Evolutionary conservation across 1,140 invertebrate species (phyloP), one percentile per base, ranked within the genome.

Genomic region (Sarcophaga peregrina): DNA sequence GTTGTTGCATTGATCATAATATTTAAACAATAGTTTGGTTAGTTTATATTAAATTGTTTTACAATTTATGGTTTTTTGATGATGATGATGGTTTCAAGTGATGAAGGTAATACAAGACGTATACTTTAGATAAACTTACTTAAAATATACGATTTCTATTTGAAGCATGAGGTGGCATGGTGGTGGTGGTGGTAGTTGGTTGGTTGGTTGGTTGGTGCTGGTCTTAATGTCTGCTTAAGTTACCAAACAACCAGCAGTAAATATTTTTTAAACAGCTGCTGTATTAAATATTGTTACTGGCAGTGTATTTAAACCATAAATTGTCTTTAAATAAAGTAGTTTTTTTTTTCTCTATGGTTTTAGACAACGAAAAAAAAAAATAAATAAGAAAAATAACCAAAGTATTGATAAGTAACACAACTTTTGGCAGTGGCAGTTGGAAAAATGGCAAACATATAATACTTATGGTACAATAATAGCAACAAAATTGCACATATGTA

Each of bases 21-120:
- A 50, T 52, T 50, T 50, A 78, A 78, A 78, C 75, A 78, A 78
- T 78, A 78, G 74, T 76, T 76, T n/a, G 62, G 17, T 68, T n/a
- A 20, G 17, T 20, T 78, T 78, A 78, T 78, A 78, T 78, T 78
- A 78, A 78, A 78, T 78, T 78, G 75, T 78, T 78, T 20, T 50
- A 78, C 47, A 50, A 78, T 78, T 78, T 78, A 78, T 78, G 75
- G 47, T 48, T 78, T 78, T 78, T 50, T 78, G 75, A 78, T 78
- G 75, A 78, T 78, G 75, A 78, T 78, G 75, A 78, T 78, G 75
- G 75, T 78, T 78, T 58, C 54, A 68, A 68, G 17, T 68, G 48
- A 78, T 78, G 75, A 78, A 78, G 75, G 75, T 78, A 78, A 78
- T 48, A 78, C 75, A 78, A 78, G 75, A 78, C 75, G 47, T 78